Evolutionary conservation across 2,888 invertebrate species (phyloP).

Genomic region (Adela reaumurella): DNA sequence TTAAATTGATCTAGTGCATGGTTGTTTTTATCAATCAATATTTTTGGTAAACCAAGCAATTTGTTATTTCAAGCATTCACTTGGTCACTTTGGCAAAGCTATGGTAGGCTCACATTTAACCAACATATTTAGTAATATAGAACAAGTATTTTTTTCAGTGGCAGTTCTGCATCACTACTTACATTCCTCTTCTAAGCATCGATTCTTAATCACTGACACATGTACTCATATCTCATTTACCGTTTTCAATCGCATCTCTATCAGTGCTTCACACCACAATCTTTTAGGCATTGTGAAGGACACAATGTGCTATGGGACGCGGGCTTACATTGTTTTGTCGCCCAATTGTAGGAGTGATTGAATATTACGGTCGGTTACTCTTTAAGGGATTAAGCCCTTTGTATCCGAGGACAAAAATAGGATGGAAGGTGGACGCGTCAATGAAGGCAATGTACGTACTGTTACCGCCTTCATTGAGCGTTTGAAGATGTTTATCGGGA

Average conservation of each 20-base stretch:
- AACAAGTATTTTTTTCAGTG: no score
- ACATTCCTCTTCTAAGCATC: not conserved
- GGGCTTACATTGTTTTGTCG: conserved; percentile 9
- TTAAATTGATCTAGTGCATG: no score
- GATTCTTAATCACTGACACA: not conserved
- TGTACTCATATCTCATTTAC: not conserved
- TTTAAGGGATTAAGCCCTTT: not conserved
- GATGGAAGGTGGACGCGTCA: not conserved
- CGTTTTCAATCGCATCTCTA: not conserved
- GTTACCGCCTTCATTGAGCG: not conserved
- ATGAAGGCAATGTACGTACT: not conserved
- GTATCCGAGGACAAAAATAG: not conserved
- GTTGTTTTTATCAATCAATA: no score
- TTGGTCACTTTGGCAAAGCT: no score
- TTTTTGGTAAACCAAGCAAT: no score
- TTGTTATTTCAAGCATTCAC: no score
- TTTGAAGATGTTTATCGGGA: not conserved
- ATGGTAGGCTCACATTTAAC: no score
- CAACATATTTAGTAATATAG: no score
- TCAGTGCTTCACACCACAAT: not conserved
- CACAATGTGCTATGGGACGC: not conserved
- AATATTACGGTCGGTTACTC: not conserved
- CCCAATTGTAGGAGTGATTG: conserved; percentile 33
- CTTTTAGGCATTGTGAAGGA: not conserved
- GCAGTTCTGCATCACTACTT: no score